A percentile compares a stretch with the other conserved stretches of the same genome.
Evolutionary conservation across 2,797 vertebrate genomes (phyloP).

Genomic region (Scyliorhinus canicula): DNA sequence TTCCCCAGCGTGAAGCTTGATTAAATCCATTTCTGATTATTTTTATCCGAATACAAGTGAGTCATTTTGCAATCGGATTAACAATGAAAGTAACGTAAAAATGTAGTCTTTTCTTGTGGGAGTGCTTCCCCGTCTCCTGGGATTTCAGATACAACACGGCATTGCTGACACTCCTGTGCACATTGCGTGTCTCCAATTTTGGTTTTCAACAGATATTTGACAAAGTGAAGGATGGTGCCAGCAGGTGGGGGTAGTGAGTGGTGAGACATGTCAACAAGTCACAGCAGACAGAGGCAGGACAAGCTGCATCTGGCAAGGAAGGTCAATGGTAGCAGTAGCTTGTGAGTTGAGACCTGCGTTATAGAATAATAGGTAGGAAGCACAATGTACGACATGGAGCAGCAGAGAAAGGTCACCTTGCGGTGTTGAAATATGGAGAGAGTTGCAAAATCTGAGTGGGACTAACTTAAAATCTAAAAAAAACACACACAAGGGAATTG

Average conservation of each 20-base stretch:
- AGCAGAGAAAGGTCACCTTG: constrained; percentile 16
- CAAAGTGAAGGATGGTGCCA: not conserved
- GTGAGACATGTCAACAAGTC: constrained; percentile 8
- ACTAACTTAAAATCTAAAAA: not conserved
- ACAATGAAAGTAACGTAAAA: not conserved
- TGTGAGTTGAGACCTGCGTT: not conserved
- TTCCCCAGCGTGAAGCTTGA: not conserved
- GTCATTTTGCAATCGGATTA: not conserved
- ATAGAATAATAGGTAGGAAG: constrained; percentile 13
- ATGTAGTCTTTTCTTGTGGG: not conserved
- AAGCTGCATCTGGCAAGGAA: not conserved
- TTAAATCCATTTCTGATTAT: constrained; percentile 7
- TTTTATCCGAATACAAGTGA: not conserved
- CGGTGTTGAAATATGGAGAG: not conserved
- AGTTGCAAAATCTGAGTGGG: not conserved
- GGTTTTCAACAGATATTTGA: not conserved
- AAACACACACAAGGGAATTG: constrained; percentile 9
- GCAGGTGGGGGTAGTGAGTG: constrained; percentile 13
- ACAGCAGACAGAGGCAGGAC: not conserved
- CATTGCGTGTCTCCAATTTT: not conserved
- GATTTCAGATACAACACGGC: not conserved
- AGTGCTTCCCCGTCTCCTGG: not conserved
- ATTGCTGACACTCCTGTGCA: too few relatives aligned
- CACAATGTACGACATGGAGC: not conserved
- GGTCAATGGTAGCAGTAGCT: not conserved